phyloP scores from a whole-genome alignment of 2,797 vertebrate genomes.

The Spheniscus humboldti region DNA sequence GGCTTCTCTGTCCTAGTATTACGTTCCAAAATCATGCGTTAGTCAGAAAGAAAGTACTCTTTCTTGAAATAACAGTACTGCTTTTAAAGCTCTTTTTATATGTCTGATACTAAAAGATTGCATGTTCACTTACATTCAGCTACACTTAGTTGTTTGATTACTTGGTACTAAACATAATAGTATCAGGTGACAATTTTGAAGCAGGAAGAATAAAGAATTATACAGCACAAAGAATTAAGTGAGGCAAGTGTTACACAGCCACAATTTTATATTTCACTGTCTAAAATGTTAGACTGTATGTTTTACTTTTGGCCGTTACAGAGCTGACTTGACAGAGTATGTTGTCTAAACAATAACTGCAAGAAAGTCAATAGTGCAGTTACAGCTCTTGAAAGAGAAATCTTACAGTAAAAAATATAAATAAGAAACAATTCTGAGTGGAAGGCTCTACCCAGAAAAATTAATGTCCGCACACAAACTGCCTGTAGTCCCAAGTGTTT shows the following conservation, averaged over 20 bases:
- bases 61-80: neutral
- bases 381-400: neutral
- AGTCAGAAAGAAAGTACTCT: neutral
- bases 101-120: neutral
- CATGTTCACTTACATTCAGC: neutral
- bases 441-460: neutral
- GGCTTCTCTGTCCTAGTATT: neutral
- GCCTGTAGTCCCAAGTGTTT: neutral
- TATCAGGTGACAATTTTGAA: neutral
- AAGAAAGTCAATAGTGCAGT: neutral
- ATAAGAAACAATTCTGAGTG: neutral
- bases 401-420: neutral
- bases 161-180: neutral
- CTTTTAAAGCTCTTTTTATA: neutral
- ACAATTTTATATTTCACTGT: neutral
- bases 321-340: neutral
- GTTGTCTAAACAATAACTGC: neutral
- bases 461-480: neutral
- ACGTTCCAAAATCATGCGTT: neutral
- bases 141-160: neutral
- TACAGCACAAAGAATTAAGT: neutral
- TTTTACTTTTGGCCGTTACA: neutral
- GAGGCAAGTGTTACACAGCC: neutral
- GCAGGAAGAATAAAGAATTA: neutral
- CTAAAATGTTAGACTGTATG: neutral